Evolutionary conservation across 92 coral and sea anemone species (phyloP), one percentile per base, ranked within the genome.

Genomic region (Zoanthus solanderi): DNA sequence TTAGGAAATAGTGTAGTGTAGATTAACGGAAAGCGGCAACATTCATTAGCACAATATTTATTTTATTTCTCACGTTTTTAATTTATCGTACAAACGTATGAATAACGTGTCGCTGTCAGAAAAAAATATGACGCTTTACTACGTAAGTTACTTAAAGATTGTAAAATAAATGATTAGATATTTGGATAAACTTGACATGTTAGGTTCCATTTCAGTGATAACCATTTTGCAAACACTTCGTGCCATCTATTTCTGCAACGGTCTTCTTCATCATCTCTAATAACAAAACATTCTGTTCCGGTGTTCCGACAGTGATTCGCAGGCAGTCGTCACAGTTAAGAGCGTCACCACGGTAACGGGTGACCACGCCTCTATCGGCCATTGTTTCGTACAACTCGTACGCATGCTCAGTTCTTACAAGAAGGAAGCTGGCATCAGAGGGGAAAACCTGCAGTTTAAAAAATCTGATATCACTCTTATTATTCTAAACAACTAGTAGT

Each of bases 331-430:
- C 61, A 83, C 91, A 88, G 87, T 72, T 79, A 52, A 74, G 44
- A 34, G 75, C 76, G 61, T 53, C 53, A 29, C 91, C 91, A 71
- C 78, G 91, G 83, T 88, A 88, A 66, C 91, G 91, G 69, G 84
- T 88, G 47, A 88, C 91, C 60, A 88, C 91, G 46, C 88, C 83
- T 56, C 85, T 83, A 45, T 82, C 87, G 6, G 91, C 91, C 91
- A 88, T 88, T 28, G 78, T 88, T 66, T 58, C 82, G 83, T 88
- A 82, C 87, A 88, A 47, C 71, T 80, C 83, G 47, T 88, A 69
- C 87, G 91, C 91, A 78, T 61, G 91, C 65, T 82, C 91, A 56
- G 82, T 73, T 82, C 82, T 82, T 5, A 83, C 46, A 44, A 88
- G 75, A 15, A 88, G 45, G 45, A 54, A 88, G 83, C 83, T 88